These are phyloP conservation scores for Meriones psammophilus DNA, from an alignment of 2,797 vertebrate genomes.

Conservation along the genomic window DNA sequence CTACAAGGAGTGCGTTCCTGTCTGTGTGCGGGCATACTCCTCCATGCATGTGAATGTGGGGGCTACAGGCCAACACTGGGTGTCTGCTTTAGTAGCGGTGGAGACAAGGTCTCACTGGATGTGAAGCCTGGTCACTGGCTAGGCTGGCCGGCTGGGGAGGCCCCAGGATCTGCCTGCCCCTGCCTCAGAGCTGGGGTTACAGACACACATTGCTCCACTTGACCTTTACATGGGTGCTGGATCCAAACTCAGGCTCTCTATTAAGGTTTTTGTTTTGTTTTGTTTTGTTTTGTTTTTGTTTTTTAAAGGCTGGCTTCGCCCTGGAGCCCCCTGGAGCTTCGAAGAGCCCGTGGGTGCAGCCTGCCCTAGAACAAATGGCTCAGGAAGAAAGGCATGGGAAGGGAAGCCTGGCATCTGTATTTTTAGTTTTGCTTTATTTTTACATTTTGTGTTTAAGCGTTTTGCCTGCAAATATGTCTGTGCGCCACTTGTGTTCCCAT, in stretches of 20 bases:
- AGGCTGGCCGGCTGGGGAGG: neutral
- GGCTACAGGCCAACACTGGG: neutral
- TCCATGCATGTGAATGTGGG: neutral
- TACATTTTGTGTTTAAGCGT: neutral
- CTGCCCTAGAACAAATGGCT: neutral
- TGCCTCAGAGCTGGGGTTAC: too few species aligned
- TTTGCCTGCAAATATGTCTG: too few species aligned
- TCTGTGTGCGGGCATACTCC: neutral
- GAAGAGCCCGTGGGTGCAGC: fast-evolving
- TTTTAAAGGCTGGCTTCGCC: neutral
- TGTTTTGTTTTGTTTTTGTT: neutral
- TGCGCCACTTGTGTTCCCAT: neutral
- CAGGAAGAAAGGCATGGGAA: too few species aligned
- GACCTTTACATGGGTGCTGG: neutral
- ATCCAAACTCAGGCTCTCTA: neutral
- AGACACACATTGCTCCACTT: too few species aligned
- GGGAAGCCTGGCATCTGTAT: neutral
- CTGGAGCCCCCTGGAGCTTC: neutral
- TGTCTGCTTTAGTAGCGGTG: neutral
- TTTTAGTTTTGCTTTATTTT: neutral
- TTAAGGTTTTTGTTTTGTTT: too few species aligned
- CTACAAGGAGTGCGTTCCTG: neutral
- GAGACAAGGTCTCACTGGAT: neutral
- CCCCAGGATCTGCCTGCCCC: neutral
- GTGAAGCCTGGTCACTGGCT: too few species aligned